These are phyloP conservation scores for Temnothorax unifasciatus DNA, from an alignment of 2,888 invertebrate genomes.

Conservation along the genomic window DNA sequence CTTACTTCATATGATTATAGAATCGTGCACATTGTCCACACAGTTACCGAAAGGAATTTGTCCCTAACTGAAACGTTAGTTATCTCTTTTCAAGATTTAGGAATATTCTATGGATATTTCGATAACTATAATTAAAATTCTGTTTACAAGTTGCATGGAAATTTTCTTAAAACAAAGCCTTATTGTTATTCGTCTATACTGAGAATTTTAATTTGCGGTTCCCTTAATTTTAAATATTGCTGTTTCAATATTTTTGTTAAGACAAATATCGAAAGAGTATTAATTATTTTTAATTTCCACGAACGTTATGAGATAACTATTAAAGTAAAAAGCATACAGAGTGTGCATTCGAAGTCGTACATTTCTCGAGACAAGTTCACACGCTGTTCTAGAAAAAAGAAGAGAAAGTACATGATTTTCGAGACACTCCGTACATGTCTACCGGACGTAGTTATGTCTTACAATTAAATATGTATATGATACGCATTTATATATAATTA, in stretches of 20 bases:
- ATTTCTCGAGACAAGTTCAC: constrained; percentile 8
- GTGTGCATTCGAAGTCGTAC: background rate
- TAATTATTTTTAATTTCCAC: background rate
- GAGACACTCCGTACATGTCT: constrained; percentile 20
- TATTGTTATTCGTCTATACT: background rate
- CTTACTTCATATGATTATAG: background rate
- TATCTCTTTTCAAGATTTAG: background rate
- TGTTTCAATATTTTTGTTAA: no score
- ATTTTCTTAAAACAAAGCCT: background rate
- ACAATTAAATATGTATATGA: constrained; percentile 41
- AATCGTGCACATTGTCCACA: background rate
- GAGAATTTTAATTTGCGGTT: background rate
- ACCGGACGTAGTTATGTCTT: constrained; percentile 34
- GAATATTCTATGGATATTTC: background rate
- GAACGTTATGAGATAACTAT: background rate
- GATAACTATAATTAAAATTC: background rate
- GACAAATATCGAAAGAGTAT: background rate
- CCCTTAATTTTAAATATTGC: background rate
- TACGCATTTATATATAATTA: constrained; percentile 49
- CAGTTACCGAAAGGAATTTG: background rate
- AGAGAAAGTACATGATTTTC: constrained; percentile 44
- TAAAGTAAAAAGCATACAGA: background rate
- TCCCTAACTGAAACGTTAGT: background rate
- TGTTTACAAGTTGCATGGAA: background rate
- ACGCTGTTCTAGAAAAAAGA: background rate